These are phyloP conservation scores for Eleutherodactylus coqui DNA, from an alignment of 2,797 vertebrate species.

Conservation along the genomic window DNA sequence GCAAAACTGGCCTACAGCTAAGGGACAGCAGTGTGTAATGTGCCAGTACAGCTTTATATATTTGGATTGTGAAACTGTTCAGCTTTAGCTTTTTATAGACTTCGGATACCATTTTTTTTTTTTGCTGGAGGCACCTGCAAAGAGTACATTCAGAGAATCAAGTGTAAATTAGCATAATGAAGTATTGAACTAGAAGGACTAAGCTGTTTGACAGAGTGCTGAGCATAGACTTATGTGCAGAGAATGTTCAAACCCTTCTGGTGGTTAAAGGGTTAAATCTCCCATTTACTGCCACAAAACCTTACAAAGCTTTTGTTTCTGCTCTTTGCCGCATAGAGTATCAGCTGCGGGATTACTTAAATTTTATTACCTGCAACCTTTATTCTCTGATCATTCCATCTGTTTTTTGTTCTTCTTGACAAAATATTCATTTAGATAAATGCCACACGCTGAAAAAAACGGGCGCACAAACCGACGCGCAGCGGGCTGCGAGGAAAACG, in stretches of 20 bases:
- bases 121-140: constrained; percentile 18
- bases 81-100: constrained; percentile 23
- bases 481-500: neutral
- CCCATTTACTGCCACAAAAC: neutral
- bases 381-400: constrained; percentile 57
- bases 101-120: constrained; percentile 16
- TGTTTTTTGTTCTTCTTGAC: constrained; percentile 51
- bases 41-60: neutral
- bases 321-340: constrained; percentile 4
- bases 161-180: constrained; percentile 44
- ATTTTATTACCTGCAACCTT: constrained; percentile 55
- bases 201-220: neutral
- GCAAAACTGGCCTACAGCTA: constrained; percentile 17
- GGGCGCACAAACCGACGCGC: constrained; percentile 1
- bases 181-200: constrained; percentile 17
- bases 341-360: constrained; percentile 32
- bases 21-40: neutral
- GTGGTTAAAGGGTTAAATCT: constrained; percentile 23
- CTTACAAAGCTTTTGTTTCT: constrained; percentile 3
- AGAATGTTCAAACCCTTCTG: too few species aligned
- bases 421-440: constrained; percentile 61
- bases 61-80: constrained; percentile 33
- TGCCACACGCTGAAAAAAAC: constrained; percentile 17
- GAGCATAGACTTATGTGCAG: neutral
- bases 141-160: constrained; percentile 10